These are phyloP conservation scores for Coilia nasus DNA, from an alignment of 2,797 vertebrate genomes.

Conservation along the genomic window DNA sequence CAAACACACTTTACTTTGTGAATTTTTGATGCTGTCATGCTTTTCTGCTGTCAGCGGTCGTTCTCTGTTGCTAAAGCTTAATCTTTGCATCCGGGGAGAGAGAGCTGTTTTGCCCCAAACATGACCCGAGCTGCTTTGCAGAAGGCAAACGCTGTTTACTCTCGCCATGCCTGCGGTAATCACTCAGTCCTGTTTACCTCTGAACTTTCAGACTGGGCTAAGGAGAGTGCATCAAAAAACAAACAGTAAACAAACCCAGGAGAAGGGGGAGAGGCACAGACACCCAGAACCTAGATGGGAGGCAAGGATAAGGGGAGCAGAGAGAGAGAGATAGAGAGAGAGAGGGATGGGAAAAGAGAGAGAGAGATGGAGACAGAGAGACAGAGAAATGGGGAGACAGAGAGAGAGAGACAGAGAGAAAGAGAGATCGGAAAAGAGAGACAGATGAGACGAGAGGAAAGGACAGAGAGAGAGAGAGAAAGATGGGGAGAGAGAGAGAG, in stretches of 20 bases:
- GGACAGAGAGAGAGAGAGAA: background rate
- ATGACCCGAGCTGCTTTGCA: background rate
- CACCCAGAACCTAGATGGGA: background rate
- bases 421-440: too few species aligned
- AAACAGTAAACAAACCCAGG: constrained; percentile 14
- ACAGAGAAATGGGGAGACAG: background rate
- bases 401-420: constrained; percentile 20
- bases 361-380: background rate
- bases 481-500: constrained; percentile 15
- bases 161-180: background rate
- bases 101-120: background rate
- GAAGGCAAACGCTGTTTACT: background rate
- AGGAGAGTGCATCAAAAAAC: background rate
- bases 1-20: too few species aligned
- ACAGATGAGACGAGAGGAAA: too few species aligned
- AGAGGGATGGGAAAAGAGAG: background rate
- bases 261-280: background rate
- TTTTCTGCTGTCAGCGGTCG: too few species aligned
- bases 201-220: background rate
- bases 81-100: too few species aligned
- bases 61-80: too few species aligned
- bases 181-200: constrained; percentile 15
- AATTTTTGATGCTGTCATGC: too few species aligned
- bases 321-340: background rate
- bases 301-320: background rate